Conservation (phyloP, 2,113 vertebrate species). For the Myrmecophaga tridactyla region DNA sequence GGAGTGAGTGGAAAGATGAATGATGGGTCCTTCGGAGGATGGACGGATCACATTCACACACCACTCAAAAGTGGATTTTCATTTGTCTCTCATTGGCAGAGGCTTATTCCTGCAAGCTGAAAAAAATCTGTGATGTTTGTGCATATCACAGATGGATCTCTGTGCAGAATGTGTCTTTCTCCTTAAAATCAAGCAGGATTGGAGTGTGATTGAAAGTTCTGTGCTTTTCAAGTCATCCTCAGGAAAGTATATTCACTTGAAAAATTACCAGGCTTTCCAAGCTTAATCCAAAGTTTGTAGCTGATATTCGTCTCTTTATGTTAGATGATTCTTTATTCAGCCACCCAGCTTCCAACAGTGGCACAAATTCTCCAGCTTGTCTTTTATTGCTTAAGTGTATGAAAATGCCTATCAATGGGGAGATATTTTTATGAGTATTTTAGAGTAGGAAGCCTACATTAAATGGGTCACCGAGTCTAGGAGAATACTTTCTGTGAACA, state of each 20-base stretch:
- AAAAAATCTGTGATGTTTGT: constrained; percentile 32
- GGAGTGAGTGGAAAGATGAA: not conserved
- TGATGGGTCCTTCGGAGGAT: not conserved
- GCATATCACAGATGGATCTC: not conserved
- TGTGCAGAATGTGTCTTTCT: not conserved
- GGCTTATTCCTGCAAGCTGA: constrained; percentile 69
- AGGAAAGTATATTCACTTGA: not conserved
- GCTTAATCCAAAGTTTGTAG: not conserved
- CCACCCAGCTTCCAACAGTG: not conserved
- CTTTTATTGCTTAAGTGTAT: constrained; percentile 21
- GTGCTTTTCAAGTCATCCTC: not conserved
- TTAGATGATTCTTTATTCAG: not conserved
- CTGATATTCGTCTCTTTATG: not conserved
- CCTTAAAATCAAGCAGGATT: not conserved
- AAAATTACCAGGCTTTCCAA: constrained; percentile 7
- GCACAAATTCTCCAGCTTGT: not conserved
- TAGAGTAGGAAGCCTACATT: not conserved
- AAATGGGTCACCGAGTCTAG: not conserved
- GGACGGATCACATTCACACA: constrained; percentile 53
- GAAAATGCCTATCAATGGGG: not conserved
- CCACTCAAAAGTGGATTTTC: constrained; percentile 64
- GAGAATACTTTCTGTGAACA: not conserved
- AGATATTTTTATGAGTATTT: not conserved
- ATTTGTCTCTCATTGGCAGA: constrained; percentile 65
- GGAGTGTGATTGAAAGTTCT: not conserved